Evolutionary conservation across 2,888 invertebrate genomes (phyloP), one percentile per base, ranked within the genome.

Genomic region (Belgica antarctica): DNA sequence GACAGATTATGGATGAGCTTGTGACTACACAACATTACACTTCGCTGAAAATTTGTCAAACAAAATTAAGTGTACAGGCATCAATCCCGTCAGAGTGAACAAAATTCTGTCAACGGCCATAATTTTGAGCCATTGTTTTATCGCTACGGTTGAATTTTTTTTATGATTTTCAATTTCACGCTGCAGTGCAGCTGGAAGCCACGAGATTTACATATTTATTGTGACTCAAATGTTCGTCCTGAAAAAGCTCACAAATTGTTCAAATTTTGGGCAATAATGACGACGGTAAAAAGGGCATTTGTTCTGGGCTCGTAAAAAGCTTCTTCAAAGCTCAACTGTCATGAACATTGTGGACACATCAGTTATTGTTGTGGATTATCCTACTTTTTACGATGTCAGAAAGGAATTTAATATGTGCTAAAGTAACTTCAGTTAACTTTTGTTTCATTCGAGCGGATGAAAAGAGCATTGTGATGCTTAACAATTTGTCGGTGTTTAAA

Each of bases 141-240:
- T 46, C 15, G 46, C 46, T 15, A 34, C 34, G 17, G 17, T 15
- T 15, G 12, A 10, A 46, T 3, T 7, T 7, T 8, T 63, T 41
- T 46, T 46, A 63, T 63, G 63, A 41, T 63, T n/a, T 63, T 63
- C 41, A 63, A 63, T 63, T 63, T 63, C 41, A 63, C 46, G 41
- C 63, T 63, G 63, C 63, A 63, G 7, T 63, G 63, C 63, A 63
- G 63, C 27, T 41, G 63, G 24, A 63, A 63, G 36, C 41, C 63
- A 36, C 63, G 36, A 63, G 63, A 63, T 63, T 63, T 63, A 63
- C 24, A 63, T 24, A 41, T 63, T 63, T 7, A 15, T 63, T 63
- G 24, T 63, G 36, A 10, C 31, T 7, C 31, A 7, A 10, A 41
- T 57, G 57, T 57, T 31, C n/a, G n/a, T n/a, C n/a, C n/a, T n/a